Evolutionary conservation across 1,140 invertebrate species (phyloP).

Genomic region (Brachionus calyciflorus): DNA sequence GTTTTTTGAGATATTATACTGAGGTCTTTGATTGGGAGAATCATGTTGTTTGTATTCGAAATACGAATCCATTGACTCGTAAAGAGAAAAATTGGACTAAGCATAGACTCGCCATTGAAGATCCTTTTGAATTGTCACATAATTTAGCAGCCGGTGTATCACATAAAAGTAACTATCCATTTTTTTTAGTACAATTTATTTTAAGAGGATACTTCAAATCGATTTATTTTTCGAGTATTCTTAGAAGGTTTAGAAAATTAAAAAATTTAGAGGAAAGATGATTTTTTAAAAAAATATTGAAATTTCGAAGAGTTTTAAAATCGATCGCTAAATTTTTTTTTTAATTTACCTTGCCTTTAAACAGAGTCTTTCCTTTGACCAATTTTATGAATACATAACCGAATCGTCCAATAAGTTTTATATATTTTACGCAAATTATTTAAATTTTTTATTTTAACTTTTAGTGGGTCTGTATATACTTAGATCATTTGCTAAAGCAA

Average conservation of each 20-base stretch:
- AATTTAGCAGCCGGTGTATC: constrained; percentile 66
- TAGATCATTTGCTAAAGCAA: constrained; percentile 38
- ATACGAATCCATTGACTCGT: constrained; percentile 60
- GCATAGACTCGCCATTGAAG: constrained; percentile 66
- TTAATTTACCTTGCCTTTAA: too few relatives aligned
- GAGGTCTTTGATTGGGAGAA: constrained; percentile 65
- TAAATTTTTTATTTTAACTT: neutral
- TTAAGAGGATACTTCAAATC: too few relatives aligned
- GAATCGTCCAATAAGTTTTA: neutral
- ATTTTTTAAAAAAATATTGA: too few relatives aligned
- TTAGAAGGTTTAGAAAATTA: too few relatives aligned
- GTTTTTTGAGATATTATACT: constrained; percentile 65
- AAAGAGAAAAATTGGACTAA: constrained; percentile 67
- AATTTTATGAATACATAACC: neutral
- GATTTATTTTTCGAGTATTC: too few relatives aligned
- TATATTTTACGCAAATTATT: neutral
- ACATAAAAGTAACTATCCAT: constrained; percentile 64
- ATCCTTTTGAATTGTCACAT: constrained; percentile 67
- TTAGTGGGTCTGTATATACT: constrained; percentile 41
- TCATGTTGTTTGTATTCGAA: constrained; percentile 65
- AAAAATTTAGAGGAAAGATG: too few relatives aligned
- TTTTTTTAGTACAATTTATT: neutral
- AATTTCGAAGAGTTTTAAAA: too few relatives aligned
- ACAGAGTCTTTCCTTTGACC: too few relatives aligned
- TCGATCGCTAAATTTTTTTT: too few relatives aligned